Conservation (phyloP, 2,888 invertebrate genomes). For the Tiliacea aurago region DNA sequence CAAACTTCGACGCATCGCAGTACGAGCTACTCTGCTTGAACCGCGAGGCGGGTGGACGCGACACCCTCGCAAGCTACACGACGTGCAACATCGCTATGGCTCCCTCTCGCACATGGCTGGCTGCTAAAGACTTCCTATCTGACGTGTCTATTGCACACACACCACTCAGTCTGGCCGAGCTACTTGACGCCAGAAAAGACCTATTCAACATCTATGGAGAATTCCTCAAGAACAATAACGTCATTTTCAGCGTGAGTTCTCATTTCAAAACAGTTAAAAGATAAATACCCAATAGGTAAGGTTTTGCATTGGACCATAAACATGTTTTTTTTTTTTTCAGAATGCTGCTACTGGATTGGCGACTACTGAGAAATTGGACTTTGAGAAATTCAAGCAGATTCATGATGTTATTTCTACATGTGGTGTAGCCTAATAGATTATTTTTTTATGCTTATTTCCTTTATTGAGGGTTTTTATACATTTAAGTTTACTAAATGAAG, state of each 20-base stretch:
- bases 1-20: constrained; percentile 88
- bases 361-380: constrained; percentile 85
- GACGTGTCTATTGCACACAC: constrained; percentile 92
- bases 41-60: constrained; percentile 87
- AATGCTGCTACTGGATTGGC: constrained; percentile 85
- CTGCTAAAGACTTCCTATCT: constrained; percentile 85
- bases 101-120: constrained; percentile 90
- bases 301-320: not conserved
- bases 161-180: constrained; percentile 90
- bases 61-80: constrained; percentile 87
- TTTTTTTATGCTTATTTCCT: constrained; percentile 17
- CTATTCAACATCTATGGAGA: constrained; percentile 92
- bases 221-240: constrained; percentile 87
- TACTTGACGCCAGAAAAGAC: constrained; percentile 90
- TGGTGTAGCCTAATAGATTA: constrained; percentile 73
- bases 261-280: constrained; percentile 13
- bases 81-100: constrained; percentile 92
- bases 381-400: constrained; percentile 85
- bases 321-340: constrained; percentile 68
- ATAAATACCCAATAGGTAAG: constrained; percentile 7
- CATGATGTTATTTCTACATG: constrained; percentile 83
- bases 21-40: constrained; percentile 92
- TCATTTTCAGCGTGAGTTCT: constrained; percentile 86
- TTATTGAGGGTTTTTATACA: constrained; percentile 18
- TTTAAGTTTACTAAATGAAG: constrained; percentile 20